Evolutionary conservation across 2,888 invertebrate species (phyloP).

Genomic region (Megaustenia siamemsis): DNA sequence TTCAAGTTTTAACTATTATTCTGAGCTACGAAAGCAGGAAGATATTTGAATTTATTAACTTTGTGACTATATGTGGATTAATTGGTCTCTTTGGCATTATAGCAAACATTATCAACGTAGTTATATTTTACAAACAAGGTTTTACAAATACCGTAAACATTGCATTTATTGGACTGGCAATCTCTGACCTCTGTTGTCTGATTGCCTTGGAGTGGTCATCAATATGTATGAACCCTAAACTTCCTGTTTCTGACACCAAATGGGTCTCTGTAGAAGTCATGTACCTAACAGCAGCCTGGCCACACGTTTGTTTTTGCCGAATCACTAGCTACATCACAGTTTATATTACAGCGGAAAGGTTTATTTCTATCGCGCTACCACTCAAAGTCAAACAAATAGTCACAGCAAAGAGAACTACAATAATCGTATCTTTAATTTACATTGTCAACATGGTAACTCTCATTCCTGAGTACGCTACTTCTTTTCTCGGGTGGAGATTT

Average conservation of each 20-base stretch:
- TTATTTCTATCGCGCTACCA: conserved; percentile 13
- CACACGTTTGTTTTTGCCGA: background rate
- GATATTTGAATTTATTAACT: conserved; percentile 8
- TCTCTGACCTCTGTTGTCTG: conserved; percentile 25
- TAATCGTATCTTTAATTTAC: background rate
- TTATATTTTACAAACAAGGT: too few species aligned
- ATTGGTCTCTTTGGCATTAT: too few species aligned
- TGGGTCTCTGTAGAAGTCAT: background rate
- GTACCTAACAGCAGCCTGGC: conserved; percentile 1
- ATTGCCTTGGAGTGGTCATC: conserved; percentile 24
- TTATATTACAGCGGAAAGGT: conserved; percentile 33
- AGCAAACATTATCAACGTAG: too few species aligned
- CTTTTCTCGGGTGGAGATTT: background rate
- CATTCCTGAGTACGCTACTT: conserved; percentile 16
- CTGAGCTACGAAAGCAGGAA: background rate
- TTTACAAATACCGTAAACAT: too few species aligned
- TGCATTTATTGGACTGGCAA: too few species aligned
- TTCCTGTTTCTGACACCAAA: background rate
- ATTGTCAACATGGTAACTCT: background rate
- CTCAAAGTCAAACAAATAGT: conserved; percentile 25
- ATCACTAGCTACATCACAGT: conserved; percentile 36
- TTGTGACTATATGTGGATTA: background rate
- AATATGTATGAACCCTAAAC: background rate
- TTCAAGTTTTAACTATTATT: background rate
- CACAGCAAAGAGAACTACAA: conserved; percentile 9